A percentile compares a stretch with the other conserved stretches of the same genome.
Conservation (phyloP, 1,140 invertebrate genomes). For the Drosophila ironensis region DNA sequence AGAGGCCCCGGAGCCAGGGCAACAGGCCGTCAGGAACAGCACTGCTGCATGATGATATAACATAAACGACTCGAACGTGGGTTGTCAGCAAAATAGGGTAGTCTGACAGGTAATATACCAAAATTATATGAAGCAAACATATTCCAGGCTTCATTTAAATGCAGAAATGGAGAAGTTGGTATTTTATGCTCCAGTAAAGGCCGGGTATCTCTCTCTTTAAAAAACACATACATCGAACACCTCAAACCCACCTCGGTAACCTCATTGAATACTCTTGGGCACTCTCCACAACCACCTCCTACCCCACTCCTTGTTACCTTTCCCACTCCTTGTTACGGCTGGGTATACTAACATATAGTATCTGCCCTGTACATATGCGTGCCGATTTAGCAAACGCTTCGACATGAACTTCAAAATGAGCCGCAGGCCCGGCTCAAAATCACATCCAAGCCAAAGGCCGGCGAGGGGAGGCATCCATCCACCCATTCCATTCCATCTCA, state of each 20-base stretch:
- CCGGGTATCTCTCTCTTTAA: too few relatives aligned
- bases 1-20: slow-evolving; percentile 2
- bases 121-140: background rate
- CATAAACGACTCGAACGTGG: slow-evolving; percentile 29
- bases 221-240: background rate
- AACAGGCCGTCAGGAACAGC: slow-evolving; percentile 22
- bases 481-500: slow-evolving; percentile 1
- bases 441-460: slow-evolving; percentile 18
- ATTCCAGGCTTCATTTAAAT: background rate
- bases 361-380: slow-evolving; percentile 25
- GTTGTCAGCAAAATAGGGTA: slow-evolving; percentile 17
- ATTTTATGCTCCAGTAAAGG: too few relatives aligned
- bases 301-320: too few relatives aligned
- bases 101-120: background rate
- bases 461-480: slow-evolving; percentile 2
- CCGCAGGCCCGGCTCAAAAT: slow-evolving; percentile 34
- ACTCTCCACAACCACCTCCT: slow-evolving; percentile 1
- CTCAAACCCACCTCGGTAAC: slow-evolving; percentile 20
- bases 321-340: too few relatives aligned
- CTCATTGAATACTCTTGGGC: slow-evolving; percentile 11
- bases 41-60: slow-evolving; percentile 15
- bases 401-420: slow-evolving; percentile 48
- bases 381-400: slow-evolving; percentile 37
- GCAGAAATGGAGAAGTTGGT: too few relatives aligned
- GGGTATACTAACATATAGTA: too few relatives aligned